A percentile compares a stretch with the other conserved stretches of the same genome.
Conservation (phyloP, 2,888 invertebrate species). For the Temnothorax unifasciatus region DNA sequence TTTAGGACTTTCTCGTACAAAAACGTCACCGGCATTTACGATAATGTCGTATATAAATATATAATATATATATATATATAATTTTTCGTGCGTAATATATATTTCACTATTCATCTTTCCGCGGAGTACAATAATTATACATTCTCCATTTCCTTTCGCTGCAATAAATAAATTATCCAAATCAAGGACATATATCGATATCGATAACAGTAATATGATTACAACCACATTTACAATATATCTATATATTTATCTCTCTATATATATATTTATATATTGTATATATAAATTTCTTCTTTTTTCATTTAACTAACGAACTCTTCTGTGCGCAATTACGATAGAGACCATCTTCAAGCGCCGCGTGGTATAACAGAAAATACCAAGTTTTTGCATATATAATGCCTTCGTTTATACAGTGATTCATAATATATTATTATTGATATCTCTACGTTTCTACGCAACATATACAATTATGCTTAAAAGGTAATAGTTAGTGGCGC, state of each 20-base stretch:
- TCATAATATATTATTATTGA: constrained; percentile 82
- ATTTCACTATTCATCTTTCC: constrained; percentile 72
- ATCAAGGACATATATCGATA: constrained; percentile 79
- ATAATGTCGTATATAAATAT: constrained; percentile 79
- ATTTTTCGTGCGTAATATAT: constrained; percentile 76
- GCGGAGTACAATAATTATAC: constrained; percentile 71
- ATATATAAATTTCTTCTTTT: constrained; percentile 69
- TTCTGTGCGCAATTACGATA: constrained; percentile 72
- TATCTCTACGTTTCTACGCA: constrained; percentile 79
- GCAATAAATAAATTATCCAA: constrained; percentile 85
- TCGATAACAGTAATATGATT: constrained; percentile 78
- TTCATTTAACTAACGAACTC: constrained; percentile 76
- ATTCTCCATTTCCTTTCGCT: constrained; percentile 67
- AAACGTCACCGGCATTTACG: constrained; percentile 69
- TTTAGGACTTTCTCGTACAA: constrained; percentile 70
- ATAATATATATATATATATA: constrained; percentile 71
- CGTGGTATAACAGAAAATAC: constrained; percentile 74
- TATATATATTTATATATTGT: constrained; percentile 65
- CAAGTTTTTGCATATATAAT: constrained; percentile 82
- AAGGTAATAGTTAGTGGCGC: constrained; percentile 84
- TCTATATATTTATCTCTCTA: constrained; percentile 68
- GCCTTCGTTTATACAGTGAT: constrained; percentile 84
- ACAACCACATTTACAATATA: constrained; percentile 81
- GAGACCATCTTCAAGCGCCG: constrained; percentile 70
- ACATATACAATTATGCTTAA: constrained; percentile 83